These are phyloP conservation scores for Sus cebifrons DNA, from an alignment of 2,797 vertebrate genomes.

Conservation along the genomic window DNA sequence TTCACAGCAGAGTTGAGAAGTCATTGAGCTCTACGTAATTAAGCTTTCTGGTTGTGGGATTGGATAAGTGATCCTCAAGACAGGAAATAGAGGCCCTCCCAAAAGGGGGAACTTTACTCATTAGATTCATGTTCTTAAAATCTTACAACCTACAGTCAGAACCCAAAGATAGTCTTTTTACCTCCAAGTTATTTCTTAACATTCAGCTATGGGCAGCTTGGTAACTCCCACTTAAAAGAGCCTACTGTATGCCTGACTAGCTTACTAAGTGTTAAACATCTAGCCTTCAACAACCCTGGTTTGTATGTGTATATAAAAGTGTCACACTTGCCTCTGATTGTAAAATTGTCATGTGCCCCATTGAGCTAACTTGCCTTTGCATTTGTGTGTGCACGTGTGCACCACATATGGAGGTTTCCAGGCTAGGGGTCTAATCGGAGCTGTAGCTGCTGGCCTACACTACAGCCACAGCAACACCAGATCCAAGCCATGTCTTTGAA, in stretches of 20 bases:
- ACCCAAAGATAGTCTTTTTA: background rate
- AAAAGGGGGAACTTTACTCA: background rate
- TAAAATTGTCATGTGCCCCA: background rate
- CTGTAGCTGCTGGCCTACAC: no score
- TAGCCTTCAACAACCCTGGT: background rate
- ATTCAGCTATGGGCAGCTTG: background rate
- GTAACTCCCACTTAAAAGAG: background rate
- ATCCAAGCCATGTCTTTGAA: no score
- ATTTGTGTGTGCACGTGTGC: background rate
- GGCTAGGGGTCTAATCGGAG: no score
- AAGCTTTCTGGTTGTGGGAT: background rate
- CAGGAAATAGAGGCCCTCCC: background rate
- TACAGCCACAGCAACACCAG: no score
- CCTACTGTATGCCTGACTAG: background rate
- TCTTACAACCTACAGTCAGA: background rate
- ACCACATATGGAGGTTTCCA: no score
- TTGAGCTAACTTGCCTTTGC: background rate
- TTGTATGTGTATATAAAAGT: background rate
- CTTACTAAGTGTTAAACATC: background rate
- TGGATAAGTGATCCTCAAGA: background rate
- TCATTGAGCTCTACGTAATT: background rate
- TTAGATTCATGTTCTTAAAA: background rate
- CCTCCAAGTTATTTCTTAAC: background rate
- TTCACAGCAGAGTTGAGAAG: background rate
- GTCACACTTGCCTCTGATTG: background rate